Base-by-base conservation (phyloP, 2,113 vertebrate genomes). In the Catharus bicknelli region DNA sequence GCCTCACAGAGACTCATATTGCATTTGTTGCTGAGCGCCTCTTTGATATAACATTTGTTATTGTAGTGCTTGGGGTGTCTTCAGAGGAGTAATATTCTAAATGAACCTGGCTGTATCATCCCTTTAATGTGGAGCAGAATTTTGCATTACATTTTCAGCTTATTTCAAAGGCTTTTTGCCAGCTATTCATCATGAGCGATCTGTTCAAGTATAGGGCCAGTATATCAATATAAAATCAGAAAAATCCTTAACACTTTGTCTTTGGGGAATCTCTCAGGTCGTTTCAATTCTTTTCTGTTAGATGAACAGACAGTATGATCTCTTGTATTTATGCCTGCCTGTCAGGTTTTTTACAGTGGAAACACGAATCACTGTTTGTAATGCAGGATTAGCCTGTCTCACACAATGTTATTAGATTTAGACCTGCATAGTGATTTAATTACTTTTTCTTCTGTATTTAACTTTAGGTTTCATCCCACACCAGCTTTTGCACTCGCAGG, bases 51-150 rank as follows among this genome's bases (percentile, higher is more conserved):
- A 79, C 86, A 73, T 95, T 96, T 96, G 83, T 95, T 94, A 88
- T 90, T 78, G 63, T 10, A 77, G 47, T 67, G 73, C 92, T 92
- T 47, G 82, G 66, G 59, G 23, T 96, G 83, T 88, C 95, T 96
- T 93, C 96, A 64, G 82, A 96, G 90, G 68, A 95, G 62, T 89
- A 94, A 73, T 90, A 95, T 83, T 85, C 90, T 96, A 96, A 96
- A 96, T 91, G 91, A 97, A 95, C 72, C 94, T 95, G 94, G 75
- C 42, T 85, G 67, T 78, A 75, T 94, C 92, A 96, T 83, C 51
- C 55, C 50, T 83, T 70, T 88, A 48, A 72, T 76, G 54, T 23
- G 53, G 51, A 93, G 20, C 8, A 61, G 80, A 90, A 66, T 64
- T 86, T 61, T 79, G 76, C 45, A 67, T 93, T 86, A 80, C 82